Percentiles rank a stretch among this genome's conserved stretches.
phyloP scores from a whole-genome alignment of 1,140 invertebrate genomes.

The Manduca sexta region DNA sequence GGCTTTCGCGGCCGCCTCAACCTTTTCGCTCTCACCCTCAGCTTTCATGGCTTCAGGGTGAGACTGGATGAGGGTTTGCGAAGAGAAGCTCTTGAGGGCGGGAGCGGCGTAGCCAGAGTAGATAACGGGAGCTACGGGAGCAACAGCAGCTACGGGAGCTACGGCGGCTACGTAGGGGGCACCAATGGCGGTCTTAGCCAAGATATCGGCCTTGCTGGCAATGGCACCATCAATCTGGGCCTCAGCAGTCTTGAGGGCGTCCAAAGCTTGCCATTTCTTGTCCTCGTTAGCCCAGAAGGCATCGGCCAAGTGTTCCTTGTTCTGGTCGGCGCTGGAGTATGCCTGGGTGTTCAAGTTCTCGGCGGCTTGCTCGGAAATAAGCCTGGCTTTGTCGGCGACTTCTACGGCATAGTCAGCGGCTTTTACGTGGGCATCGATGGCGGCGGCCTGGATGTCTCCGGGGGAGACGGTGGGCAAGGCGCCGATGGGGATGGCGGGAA shows the following conservation, averaged over 20 bases:
- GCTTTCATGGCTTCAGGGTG: slow-evolving; percentile 6
- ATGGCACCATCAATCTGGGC: slow-evolving; percentile 32
- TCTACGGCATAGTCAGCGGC: slow-evolving; percentile 28
- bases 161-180: slow-evolving; percentile 8
- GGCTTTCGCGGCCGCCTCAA: slow-evolving; percentile 19
- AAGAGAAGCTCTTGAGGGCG: slow-evolving; percentile 1
- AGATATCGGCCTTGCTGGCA: slow-evolving; percentile 21
- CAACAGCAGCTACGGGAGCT: slow-evolving; percentile 1
- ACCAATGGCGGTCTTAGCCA: slow-evolving; percentile 13
- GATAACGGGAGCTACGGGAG: slow-evolving; percentile 12
- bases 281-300: slow-evolving; percentile 40
- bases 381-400: slow-evolving; percentile 34
- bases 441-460: slow-evolving; percentile 48
- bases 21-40: slow-evolving; percentile 10
- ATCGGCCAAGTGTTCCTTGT: slow-evolving; percentile 31
- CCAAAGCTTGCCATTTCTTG: slow-evolving; percentile 44
- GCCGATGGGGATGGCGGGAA: slow-evolving; percentile 18
- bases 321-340: slow-evolving; percentile 26
- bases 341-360: slow-evolving; percentile 39
- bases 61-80: slow-evolving; percentile 4
- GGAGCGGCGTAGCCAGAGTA: slow-evolving; percentile 11
- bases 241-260: slow-evolving; percentile 34
- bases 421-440: slow-evolving; percentile 49
- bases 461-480: slow-evolving; percentile 33
- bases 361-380: slow-evolving; percentile 28